Percentiles rank a stretch among this genome's conserved stretches.
These are phyloP conservation scores for Acanthisitta chloris DNA, from an alignment of 2,113 vertebrate species.

Conservation along the genomic window DNA sequence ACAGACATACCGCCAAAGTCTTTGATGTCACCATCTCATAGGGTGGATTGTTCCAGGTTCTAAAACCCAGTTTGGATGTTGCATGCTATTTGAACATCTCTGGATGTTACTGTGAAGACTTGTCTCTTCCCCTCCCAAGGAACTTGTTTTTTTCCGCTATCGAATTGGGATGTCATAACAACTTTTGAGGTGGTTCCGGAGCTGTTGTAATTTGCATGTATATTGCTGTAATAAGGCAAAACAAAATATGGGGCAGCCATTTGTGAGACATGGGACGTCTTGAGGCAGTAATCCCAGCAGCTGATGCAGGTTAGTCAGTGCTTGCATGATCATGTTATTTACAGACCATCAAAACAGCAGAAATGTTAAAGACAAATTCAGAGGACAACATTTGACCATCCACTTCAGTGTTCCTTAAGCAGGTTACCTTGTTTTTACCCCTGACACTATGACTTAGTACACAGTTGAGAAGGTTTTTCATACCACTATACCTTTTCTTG, in stretches of 20 bases:
- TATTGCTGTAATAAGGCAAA: not conserved
- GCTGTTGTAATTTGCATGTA: not conserved
- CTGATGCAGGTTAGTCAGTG: not conserved
- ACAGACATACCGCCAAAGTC: not conserved
- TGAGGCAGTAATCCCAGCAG: not conserved
- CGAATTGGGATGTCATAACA: not conserved
- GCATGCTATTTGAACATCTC: not conserved
- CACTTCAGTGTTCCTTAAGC: not conserved
- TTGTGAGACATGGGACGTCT: not conserved
- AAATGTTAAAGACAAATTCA: not conserved
- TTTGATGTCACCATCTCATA: not conserved
- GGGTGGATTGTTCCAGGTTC: not conserved
- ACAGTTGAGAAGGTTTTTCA: not conserved
- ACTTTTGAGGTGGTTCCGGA: not conserved
- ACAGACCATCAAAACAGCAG: not conserved
- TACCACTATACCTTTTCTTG: not conserved
- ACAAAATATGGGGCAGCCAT: not conserved
- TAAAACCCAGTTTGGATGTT: not conserved
- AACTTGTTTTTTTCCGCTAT: not conserved
- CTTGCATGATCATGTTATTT: not conserved
- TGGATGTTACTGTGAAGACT: not conserved
- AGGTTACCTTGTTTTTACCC: not conserved
- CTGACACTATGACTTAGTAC: not conserved
- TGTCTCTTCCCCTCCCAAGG: not conserved
- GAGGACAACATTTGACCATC: not conserved